These are phyloP conservation scores for Steinernema carpocapsae DNA, from an alignment of 2,888 invertebrate species.

Conservation along the genomic window DNA sequence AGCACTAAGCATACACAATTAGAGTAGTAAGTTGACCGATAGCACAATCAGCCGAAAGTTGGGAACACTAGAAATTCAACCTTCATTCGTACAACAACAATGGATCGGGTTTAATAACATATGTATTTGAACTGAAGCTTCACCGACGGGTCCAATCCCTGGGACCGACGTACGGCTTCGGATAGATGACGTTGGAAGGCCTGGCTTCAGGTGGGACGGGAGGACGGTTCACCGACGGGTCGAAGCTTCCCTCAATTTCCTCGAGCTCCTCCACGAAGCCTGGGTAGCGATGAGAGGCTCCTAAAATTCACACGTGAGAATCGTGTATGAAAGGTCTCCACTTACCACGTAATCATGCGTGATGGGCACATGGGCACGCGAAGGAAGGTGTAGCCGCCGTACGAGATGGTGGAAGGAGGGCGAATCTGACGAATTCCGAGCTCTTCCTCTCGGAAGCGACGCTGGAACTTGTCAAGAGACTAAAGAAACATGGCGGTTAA, in stretches of 20 bases:
- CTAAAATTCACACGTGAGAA: neutral
- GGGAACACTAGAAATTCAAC: no score
- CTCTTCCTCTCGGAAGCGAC: neutral
- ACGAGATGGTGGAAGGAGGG: neutral
- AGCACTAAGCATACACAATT: no score
- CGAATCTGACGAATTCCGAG: neutral
- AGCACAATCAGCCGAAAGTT: no score
- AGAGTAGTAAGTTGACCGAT: no score
- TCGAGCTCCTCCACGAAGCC: neutral
- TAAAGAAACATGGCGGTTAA: neutral
- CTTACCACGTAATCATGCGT: neutral
- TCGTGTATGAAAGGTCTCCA: neutral
- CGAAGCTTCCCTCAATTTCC: conserved; percentile 4
- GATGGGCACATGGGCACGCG: no score
- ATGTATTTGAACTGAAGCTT: no score
- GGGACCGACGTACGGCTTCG: neutral
- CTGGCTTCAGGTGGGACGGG: neutral
- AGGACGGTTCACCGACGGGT: neutral
- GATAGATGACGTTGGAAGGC: neutral
- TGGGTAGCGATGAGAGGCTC: neutral
- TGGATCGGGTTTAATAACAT: no score
- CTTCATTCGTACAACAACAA: no score
- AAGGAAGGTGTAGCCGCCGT: neutral
- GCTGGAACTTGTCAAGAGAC: neutral
- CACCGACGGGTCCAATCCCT: no score